Base-by-base conservation (phyloP, 2,113 vertebrate genomes). In the Genyomyrus donnyi region DNA sequence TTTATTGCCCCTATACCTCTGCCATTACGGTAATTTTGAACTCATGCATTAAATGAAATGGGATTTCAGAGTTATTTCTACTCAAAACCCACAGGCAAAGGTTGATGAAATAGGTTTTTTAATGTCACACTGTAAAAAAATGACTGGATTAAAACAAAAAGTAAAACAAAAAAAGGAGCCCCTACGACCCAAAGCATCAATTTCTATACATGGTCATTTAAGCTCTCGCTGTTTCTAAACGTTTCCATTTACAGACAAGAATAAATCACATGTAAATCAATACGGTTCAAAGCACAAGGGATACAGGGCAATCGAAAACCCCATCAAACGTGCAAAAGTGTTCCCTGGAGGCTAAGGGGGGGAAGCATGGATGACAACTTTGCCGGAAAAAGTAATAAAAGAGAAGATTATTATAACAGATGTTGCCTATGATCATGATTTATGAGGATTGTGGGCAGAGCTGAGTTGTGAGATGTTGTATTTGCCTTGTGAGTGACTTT, bases 371-470 rank as follows among this genome's bases (percentile, higher is more conserved):
- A 17, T 87, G 39, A 21, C 46, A 90, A 6, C 52, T 88, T 92
- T 1, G 27, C 88, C 89, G 46, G 86, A 83, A 53, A 1, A 39
- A n/a, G 90, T 11, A 35, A 52, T 88, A 89, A 90, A 31, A 91
- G 92, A 91, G 85, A 62, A 70, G 10, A 5, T 91, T 90, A 93
- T 93, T 92, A 91, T 91, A 88, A 15, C 85, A 5, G 88, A 89
- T 93, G 53, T 92, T 0, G 0, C n/a, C 70, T 77, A 19, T 74
- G 42, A 17, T 10, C 52, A 91, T 94, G 90, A 93, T 93, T 92
- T 93, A 89, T 39, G 88, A 77, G 66, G 35, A 21, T 21, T 31
- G 46, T 15, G 31, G 48, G 13, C 88, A 19, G n/a, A 31, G n/a
- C 17, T 53, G 86, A 50, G 50, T 46, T 24, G 35, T 53, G 86